These are phyloP conservation scores for Neogobius melanostomus DNA, from an alignment of 2,113 vertebrate species.

Conservation along the genomic window DNA sequence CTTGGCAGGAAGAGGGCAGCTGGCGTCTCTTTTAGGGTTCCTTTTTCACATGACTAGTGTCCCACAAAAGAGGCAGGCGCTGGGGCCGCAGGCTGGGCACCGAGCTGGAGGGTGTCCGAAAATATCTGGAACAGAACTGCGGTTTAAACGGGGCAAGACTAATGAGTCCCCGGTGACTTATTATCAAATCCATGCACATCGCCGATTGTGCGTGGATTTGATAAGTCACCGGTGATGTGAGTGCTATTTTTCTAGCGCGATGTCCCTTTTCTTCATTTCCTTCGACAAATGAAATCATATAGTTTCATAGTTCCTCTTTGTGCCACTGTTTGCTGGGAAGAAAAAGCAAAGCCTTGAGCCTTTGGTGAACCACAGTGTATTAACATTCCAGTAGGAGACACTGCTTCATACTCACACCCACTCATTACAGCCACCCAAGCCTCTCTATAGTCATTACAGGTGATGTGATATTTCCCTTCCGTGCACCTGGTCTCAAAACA, in stretches of 20 bases:
- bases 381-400: slow-evolving; percentile 36
- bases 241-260: slow-evolving; percentile 18
- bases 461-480: slow-evolving; percentile 53
- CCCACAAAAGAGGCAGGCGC: slow-evolving; percentile 57
- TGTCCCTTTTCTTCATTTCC: slow-evolving; percentile 13
- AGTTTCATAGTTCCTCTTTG: slow-evolving; percentile 32
- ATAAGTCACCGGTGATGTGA: too few species aligned
- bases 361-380: slow-evolving; percentile 36
- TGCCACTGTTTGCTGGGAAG: slow-evolving; percentile 30
- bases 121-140: slow-evolving; percentile 13
- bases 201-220: too few species aligned
- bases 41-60: slow-evolving; percentile 68
- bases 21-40: slow-evolving; percentile 57
- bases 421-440: slow-evolving; percentile 47
- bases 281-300: slow-evolving; percentile 34
- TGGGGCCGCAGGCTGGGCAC: slow-evolving; percentile 38
- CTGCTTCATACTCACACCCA: slow-evolving; percentile 35
- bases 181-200: background rate
- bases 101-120: slow-evolving; percentile 22
- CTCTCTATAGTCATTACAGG: slow-evolving; percentile 42
- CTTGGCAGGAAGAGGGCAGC: slow-evolving; percentile 72
- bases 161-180: slow-evolving; percentile 26
- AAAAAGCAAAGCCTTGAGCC: slow-evolving; percentile 47
- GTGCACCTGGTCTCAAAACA: slow-evolving; percentile 29
- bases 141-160: slow-evolving; percentile 16